Percentiles rank a stretch among this genome's conserved stretches.
Conservation (phyloP, 2,888 invertebrate species). For the Tipula vernalis region DNA sequence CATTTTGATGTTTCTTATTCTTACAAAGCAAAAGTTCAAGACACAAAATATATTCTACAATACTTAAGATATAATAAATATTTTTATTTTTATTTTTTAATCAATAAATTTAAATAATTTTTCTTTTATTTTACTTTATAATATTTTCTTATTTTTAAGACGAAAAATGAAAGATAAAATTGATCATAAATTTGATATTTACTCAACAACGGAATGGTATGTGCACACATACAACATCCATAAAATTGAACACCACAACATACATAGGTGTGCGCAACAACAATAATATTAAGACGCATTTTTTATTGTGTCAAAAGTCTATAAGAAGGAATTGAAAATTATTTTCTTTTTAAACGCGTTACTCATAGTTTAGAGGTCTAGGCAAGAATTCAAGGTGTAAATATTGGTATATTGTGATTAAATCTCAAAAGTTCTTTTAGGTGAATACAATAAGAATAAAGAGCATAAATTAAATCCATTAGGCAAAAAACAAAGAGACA, state of each 20-base stretch:
- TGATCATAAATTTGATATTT: slow-evolving; percentile 4
- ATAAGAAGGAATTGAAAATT: neutral
- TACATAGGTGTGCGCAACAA: neutral
- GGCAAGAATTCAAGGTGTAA: neutral
- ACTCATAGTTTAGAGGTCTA: neutral
- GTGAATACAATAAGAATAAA: too few relatives aligned
- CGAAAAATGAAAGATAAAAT: neutral
- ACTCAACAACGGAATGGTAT: neutral
- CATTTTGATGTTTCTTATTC: neutral
- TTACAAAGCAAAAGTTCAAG: neutral
- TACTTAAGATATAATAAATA: neutral
- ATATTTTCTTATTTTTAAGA: neutral
- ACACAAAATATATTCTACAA: neutral
- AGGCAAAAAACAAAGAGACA: too few relatives aligned
- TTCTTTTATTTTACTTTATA: neutral
- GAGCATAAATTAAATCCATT: too few relatives aligned
- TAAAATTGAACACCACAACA: too few relatives aligned
- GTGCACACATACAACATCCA: neutral
- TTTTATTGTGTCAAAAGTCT: neutral
- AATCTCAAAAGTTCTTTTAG: too few relatives aligned
- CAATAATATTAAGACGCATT: neutral
- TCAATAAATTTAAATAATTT: neutral
- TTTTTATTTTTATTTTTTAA: neutral
- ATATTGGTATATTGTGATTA: too few relatives aligned
- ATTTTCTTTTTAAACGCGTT: neutral